Percentiles rank a stretch among this genome's conserved stretches.
Conservation (phyloP, 2,888 invertebrate species). For the Sarcophaga caerulescens region DNA sequence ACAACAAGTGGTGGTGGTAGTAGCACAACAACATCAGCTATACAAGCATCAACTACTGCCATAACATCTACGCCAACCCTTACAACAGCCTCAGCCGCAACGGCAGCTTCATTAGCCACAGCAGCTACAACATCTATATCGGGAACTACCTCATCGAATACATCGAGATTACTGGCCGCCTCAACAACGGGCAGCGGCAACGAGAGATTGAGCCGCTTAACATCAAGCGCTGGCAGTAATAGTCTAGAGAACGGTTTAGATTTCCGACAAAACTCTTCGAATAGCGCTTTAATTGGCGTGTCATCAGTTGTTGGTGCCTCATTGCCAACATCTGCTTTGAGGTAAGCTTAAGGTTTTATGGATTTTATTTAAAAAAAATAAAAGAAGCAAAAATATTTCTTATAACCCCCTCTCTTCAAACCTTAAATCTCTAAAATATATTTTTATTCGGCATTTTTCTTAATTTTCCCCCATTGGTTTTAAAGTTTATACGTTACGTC, state of each 20-base stretch:
- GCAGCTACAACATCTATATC: conserved; percentile 70
- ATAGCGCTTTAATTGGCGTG: conserved; percentile 46
- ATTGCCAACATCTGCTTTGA: conserved; percentile 41
- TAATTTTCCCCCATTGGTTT: neutral
- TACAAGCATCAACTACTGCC: conserved; percentile 59
- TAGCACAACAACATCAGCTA: conserved; percentile 63
- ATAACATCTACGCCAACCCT: conserved; percentile 68
- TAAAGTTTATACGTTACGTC: conserved; percentile 21
- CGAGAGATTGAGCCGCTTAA: conserved; percentile 42
- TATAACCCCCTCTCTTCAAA: neutral
- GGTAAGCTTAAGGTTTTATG: conserved; percentile 45
- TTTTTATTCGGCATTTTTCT: conserved; percentile 7
- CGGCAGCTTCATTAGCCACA: conserved; percentile 71
- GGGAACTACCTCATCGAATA: conserved; percentile 67
- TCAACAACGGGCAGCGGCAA: conserved; percentile 33
- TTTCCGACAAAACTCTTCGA: conserved; percentile 73
- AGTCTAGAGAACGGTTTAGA: conserved; percentile 77
- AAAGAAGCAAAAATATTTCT: neutral
- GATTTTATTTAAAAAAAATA: conserved; percentile 4
- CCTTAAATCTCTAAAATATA: neutral
- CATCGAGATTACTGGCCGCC: conserved; percentile 50
- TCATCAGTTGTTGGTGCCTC: conserved; percentile 34
- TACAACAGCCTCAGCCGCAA: conserved; percentile 70
- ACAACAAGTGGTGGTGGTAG: conserved; percentile 43
- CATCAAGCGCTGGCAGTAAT: conserved; percentile 59